Evolutionary conservation across 2,113 vertebrate genomes (phyloP), one percentile per base, ranked within the genome.

Genomic region (Poecilia latipinna): DNA sequence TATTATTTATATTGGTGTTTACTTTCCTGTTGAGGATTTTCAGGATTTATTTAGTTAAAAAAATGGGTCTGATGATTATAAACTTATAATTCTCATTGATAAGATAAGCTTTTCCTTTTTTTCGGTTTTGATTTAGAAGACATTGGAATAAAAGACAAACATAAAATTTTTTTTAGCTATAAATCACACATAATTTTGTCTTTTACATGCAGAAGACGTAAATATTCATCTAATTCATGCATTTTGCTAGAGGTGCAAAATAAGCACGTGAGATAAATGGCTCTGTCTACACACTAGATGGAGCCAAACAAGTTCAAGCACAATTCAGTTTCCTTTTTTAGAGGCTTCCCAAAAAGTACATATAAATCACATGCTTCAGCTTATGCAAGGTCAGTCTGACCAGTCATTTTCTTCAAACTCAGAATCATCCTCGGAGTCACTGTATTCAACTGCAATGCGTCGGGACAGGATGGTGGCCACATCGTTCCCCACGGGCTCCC

Each of bases 381-480:
- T 11, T 29, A 19, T 33, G 70, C 63, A 26, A 35, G 12, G 22
- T 94, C 83, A 95, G 65, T 99, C 97, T 0, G 97, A 99, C 98
- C 98, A 99, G 72, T 99, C 97, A 0, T 98, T 98, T 44, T 98
- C 96, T 0, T 99, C 97, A 1, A 97, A 94, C 82, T 99, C 98
- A 0, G 97, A 99, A 73, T 98, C 97, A 0, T 98, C 97, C 0
- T 99, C 98, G 0, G 97, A 98, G 64, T 99, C 96, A 0, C 95
- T 99, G 95, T 98, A 99, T 79, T 98, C 98, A 78, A 99, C 97
- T 0, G 97, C 97, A 1, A 99, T 98, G 75, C 97, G 97, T 0
- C 98, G 72, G 0, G 97, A 98, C 42, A 99, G 89, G 86, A 99
- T 99, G n/a, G 97, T 98, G 42, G 98, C 98, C 88, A 99, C 98